Base-by-base conservation (phyloP, 2,888 invertebrate genomes). In the Leptopterna dolabrata region DNA sequence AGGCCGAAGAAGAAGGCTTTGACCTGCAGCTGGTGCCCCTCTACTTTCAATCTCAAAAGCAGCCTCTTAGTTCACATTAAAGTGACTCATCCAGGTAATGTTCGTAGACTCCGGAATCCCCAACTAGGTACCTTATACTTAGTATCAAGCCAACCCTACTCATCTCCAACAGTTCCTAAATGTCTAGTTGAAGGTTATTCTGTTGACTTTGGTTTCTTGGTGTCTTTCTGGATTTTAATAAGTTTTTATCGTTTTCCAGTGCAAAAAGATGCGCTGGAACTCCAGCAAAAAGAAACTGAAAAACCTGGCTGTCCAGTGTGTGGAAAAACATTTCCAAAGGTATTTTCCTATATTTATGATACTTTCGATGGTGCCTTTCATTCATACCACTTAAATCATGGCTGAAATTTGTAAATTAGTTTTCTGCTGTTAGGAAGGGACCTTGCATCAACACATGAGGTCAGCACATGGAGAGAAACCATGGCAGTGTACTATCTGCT, bases 401-500 rank as follows among this genome's bases (percentile, higher is more conserved):
- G n/a, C 7, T 80, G 2, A 80, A 41, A 45, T 6, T 55, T 16
- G 1, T 47, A 9, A 14, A 3, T 16, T 36, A 7, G 3, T 47
- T 63, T 1, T 63, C 24, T 63, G n/a, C 9, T 89, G 88, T 30
- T 89, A 93, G 93, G 93, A 93, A 89, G 92, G 92, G 86, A 92
- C 92, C 87, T 92, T 93, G 19, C 91, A 91, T 0, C 93, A 93
- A 88, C 93, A 93, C 90, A 89, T 92, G 88, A 92, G 92, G 16
- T 36, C 63, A 90, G 92, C 92, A 0, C 93, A 93, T 88, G 95
- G 95, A 89, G 94, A 94, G 84, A 97, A 97, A 92, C 95, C 96
- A 91, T 97, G 96, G 96, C 95, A 95, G 91, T 97, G 97, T 91
- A 96, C 96, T 90, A 95, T 96, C 73, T 97, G 97, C 92, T 93